Evolutionary conservation across 2,797 vertebrate genomes (phyloP), one percentile per base, ranked within the genome.

Genomic region (Spheniscus humboldti): DNA sequence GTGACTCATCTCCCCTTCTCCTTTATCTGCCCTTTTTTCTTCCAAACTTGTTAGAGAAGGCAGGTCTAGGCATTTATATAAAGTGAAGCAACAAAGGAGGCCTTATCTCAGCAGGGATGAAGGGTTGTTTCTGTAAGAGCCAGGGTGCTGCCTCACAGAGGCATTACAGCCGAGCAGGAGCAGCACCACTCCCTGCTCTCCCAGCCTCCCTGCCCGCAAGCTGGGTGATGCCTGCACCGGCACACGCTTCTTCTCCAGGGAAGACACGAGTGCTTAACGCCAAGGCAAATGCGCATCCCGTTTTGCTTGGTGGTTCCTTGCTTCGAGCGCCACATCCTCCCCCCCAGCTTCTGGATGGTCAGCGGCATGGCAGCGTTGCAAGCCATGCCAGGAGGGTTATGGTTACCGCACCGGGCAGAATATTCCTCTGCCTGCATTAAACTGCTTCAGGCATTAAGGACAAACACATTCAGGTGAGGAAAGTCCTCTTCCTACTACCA

Each of bases 251-350:
- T 43, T 33, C 77, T 47, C 31, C 73, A 10, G 75, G 28, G 45
- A 55, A 56, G 47, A 18, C 55, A 24, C 0, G 3, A 77, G 53
- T 5, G 5, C 25, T 43, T 6, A 18, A 15, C 0, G 2, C 73
- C 71, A 55, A 86, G 24, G 39, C 31, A 27, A 50, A 30, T 8
- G 16, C 52, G 37, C 35, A 15, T 10, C 89, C 35, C 5, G 0
- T 18, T 53, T 18, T 6, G 12, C 71, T 30, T 1, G 0, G 41
- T 19, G 57, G 55, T 37, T 78, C 31, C 59, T 33, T 7, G 14
- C 68, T 68, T 27, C 0, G 0, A 73, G 41, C 5, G 1, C 37
- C 69, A n/a, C 81, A 41, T 53, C 43, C 60, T 59, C 11, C 25
- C 53, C 53, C 9, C 5, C 35, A 17, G 20, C 20, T 57, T 27